Base-by-base conservation (phyloP, 1,140 invertebrate species). In the Epicauta chinensis region DNA sequence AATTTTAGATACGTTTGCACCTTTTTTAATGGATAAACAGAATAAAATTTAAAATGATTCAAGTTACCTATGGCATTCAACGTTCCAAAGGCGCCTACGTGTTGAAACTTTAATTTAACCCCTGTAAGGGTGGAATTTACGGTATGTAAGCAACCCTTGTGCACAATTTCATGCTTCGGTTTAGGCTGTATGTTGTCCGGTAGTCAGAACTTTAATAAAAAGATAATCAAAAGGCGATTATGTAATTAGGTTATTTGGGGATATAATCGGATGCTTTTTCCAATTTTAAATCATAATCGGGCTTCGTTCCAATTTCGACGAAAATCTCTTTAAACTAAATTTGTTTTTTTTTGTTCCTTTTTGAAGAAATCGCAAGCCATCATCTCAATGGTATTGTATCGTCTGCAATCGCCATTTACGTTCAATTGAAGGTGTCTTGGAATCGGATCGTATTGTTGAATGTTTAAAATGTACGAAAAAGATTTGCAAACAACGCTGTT, bases 401-500 rank as follows among this genome's bases (percentile, higher is more conserved):
- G 60, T 68, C 11, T 70, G 68, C 45, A 67, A 66, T 16, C 49
- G 23, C 9, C 61, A 66, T 43, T 55, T 69, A 29, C 48, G 60
- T 17, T 64, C 65, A 4, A 58, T 61, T 11, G 51, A 55, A 32
- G 59, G 58, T 16, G 59, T 67, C 13, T 46, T 68, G 15, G 56
- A 62, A 53, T 16, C 62, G 10, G 61, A n/a, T 64, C 56, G 23
- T 23, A 23, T 23, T 23, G 23, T 23, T 23, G 23, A 23, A 23
- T 70, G 68, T 54, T 37, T 31, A 29, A 59, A 61, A 62, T 70
- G 68, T 57, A 56, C 54, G 11, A 36, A 42, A 37, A 61, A 55
- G 51, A 52, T 65, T 12, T 69, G 68, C 54, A 54, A 53, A 43
- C 31, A 45, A 29, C 50, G 59, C 51, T 70, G 68, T 52, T 49